These are phyloP conservation scores for Drosophila asahinai DNA, from an alignment of 1,140 invertebrate genomes.

Conservation along the genomic window DNA sequence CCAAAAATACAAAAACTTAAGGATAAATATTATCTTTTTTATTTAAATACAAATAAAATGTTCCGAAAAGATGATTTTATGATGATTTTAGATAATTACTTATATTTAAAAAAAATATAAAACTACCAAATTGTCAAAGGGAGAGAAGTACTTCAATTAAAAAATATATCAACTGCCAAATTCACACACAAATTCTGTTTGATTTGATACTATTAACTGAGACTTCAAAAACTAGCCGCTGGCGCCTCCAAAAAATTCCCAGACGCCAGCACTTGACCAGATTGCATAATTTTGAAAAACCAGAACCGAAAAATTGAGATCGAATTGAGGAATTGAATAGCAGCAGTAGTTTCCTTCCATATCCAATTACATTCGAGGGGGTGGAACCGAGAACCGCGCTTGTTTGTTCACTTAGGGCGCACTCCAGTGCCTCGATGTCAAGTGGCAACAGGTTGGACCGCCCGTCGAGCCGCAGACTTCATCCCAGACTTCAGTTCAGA, in stretches of 20 bases:
- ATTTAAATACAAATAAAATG: too few relatives aligned
- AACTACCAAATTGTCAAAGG: background rate
- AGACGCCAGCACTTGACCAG: slow-evolving; percentile 39
- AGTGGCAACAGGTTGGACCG: slow-evolving; percentile 80
- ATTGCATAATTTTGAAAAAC: slow-evolving; percentile 17
- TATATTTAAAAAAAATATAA: background rate
- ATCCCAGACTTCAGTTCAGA: background rate
- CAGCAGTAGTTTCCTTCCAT: slow-evolving; percentile 6
- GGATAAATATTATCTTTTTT: too few relatives aligned
- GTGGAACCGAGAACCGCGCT: slow-evolving; percentile 22
- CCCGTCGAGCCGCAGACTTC: slow-evolving; percentile 45
- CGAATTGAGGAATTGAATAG: slow-evolving; percentile 13
- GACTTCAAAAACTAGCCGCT: slow-evolving; percentile 47
- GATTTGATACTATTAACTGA: background rate
- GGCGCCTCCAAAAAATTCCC: slow-evolving; percentile 25
- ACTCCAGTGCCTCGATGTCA: slow-evolving; percentile 55
- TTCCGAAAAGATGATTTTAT: too few relatives aligned
- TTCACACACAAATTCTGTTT: background rate
- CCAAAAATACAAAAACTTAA: too few relatives aligned
- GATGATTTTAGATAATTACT: too few relatives aligned
- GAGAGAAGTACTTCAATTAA: background rate
- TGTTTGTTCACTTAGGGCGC: slow-evolving; percentile 51
- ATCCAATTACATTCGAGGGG: slow-evolving; percentile 36
- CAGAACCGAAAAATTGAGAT: slow-evolving; percentile 18
- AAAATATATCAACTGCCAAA: background rate